These are phyloP conservation scores for Proterorhinus semilunaris DNA, from an alignment of 2,113 vertebrate genomes.

Conservation along the genomic window DNA sequence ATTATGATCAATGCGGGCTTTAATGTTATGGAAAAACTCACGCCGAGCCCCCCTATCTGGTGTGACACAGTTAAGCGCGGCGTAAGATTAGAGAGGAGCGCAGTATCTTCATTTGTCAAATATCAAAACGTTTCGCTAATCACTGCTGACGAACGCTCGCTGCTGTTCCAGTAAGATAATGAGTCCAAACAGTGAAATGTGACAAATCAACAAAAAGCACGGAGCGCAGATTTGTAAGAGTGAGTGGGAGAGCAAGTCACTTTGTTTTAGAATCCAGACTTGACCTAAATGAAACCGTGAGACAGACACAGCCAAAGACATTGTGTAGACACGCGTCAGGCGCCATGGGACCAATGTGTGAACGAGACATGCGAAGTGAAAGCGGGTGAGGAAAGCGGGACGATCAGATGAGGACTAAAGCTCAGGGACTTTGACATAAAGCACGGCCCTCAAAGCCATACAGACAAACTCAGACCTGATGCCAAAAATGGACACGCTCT, in stretches of 20 bases:
- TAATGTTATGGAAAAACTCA: slow-evolving; percentile 71
- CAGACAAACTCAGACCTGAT: slow-evolving; percentile 12
- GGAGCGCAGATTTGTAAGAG: slow-evolving; percentile 35
- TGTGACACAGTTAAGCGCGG: slow-evolving; percentile 58
- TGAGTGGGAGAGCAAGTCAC: slow-evolving; percentile 37
- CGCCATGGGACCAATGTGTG: slow-evolving; percentile 56
- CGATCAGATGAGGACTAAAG: slow-evolving; percentile 21
- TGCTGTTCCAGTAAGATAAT: slow-evolving; percentile 73
- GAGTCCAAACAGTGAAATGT: slow-evolving; percentile 67
- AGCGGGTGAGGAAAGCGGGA: slow-evolving; percentile 33
- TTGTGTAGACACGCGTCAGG: slow-evolving; percentile 60
- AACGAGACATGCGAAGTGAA: slow-evolving; percentile 57
- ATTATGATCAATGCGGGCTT: slow-evolving; percentile 74
- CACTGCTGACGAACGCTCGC: slow-evolving; percentile 67
- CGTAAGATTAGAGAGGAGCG: slow-evolving; percentile 61
- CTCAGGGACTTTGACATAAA: slow-evolving; percentile 19
- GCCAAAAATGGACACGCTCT: slow-evolving; percentile 23
- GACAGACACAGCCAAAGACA: slow-evolving; percentile 56
- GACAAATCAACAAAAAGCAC: slow-evolving; percentile 63
- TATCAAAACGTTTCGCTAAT: slow-evolving; percentile 74
- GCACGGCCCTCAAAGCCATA: slow-evolving; percentile 11
- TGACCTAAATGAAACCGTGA: slow-evolving; percentile 66
- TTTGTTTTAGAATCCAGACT: slow-evolving; percentile 58
- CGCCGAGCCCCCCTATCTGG: slow-evolving; percentile 57
- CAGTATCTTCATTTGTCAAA: slow-evolving; percentile 67